Conservation (phyloP, 2,113 vertebrate genomes). For the Uria lomvia region DNA sequence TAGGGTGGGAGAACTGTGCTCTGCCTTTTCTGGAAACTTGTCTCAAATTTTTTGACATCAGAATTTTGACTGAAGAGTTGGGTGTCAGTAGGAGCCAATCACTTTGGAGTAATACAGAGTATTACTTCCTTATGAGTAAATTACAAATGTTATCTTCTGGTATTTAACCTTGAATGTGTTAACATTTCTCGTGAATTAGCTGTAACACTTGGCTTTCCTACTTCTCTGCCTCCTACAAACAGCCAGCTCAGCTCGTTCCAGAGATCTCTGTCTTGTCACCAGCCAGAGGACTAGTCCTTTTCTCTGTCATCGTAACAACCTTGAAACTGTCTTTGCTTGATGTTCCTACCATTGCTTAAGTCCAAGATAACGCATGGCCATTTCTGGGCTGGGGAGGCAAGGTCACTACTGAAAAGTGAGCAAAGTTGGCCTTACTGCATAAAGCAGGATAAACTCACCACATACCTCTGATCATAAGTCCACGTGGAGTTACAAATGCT, state of each 20-base stretch:
- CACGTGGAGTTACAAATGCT: background rate
- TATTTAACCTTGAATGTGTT: slow-evolving; percentile 1
- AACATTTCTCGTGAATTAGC: background rate
- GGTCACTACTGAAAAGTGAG: background rate
- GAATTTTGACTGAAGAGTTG: background rate
- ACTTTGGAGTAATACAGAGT: background rate
- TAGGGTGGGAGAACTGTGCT: background rate
- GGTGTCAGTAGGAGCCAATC: background rate
- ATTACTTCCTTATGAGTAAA: background rate
- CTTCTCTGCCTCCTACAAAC: background rate
- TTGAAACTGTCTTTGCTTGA: slow-evolving; percentile 1
- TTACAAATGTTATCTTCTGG: background rate
- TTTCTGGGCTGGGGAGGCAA: background rate
- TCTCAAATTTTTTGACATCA: background rate
- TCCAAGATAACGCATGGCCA: background rate
- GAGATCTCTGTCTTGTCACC: slow-evolving; percentile 19
- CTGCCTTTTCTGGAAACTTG: background rate
- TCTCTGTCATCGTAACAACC: background rate
- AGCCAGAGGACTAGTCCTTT: background rate
- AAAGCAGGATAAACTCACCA: background rate
- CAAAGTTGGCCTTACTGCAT: background rate
- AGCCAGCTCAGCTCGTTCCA: slow-evolving; percentile 30
- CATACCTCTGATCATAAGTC: background rate
- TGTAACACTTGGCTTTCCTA: background rate
- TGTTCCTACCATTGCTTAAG: background rate